Evolutionary conservation across 2,113 vertebrate species (phyloP), one percentile per base, ranked within the genome.

Genomic region (Dascyllus trimaculatus): DNA sequence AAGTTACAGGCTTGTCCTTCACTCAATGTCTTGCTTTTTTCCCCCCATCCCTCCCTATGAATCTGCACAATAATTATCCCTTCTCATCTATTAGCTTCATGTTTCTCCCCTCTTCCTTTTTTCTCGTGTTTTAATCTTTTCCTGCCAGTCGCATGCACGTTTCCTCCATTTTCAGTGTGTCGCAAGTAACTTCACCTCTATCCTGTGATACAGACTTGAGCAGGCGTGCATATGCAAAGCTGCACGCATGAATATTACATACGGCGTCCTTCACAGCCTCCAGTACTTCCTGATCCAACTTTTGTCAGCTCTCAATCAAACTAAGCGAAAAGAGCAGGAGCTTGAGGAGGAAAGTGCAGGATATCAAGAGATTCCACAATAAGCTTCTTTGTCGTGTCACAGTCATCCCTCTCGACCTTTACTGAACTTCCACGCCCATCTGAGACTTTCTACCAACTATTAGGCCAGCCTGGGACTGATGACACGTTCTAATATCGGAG

Each of bases 1-100:
- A 82, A 71, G 61, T 76, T 68, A 21, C 51, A 74, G 43, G 40
- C 60, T 61, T 74, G 82, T 82, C 89, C 80, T 88, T 90, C 78
- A 72, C 71, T 75, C 43, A 1, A 22, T 48, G 53, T 63, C 46
- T 48, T 7, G 1, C 56, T 72, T 71, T 22, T 25, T 38, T n/a
- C 49, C 15, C 48, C 46, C 26, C 4, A 6, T 52, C 70, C 21
- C 43, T 82, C 38, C 25, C 18, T 21, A 29, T 62, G 24, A 43
- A 35, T 75, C 59, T 46, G n/a, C 17, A 29, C 32, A 54, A 70
- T 75, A 78, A 85, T 82, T 73, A 83, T 35, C 52, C 49, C 32
- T 5, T 76, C 38, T 86, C 72, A 60, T 82, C 66, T n/a, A 46
- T 29, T 8, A 18, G 26, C 25, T 71, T 48, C 71, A 49, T 83